Evolutionary conservation across 2,888 invertebrate species (phyloP), one percentile per base, ranked within the genome.

Genomic region (Eupithecia exiguata): DNA sequence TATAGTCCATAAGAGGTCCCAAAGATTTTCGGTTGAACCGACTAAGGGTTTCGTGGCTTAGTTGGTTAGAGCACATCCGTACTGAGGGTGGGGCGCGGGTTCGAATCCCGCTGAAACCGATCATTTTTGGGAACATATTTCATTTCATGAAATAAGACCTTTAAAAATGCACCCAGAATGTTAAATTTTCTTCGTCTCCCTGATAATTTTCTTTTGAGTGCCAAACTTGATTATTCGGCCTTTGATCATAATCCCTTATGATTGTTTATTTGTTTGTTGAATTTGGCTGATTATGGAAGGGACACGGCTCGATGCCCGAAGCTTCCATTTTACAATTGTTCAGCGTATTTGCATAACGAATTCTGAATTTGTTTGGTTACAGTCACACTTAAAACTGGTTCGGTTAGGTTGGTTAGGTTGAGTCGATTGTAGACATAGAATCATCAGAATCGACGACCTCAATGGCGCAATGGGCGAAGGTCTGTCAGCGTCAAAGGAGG

Each of bases 331-430:
- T 36, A 18, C 68, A 38, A 68, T 68, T 58, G 21, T 68, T 38
- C 36, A 58, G 58, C 10, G 21, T 46, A 68, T 68, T 68, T 68
- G 38, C 68, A 38, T 68, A 68, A 38, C 58, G 58, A 68, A 68
- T 49, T 49, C 49, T 21, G n/a, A 35, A 18, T 62, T 62, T 35
- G 35, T 62, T 62, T 62, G 62, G 35, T 2, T 62, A 7, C 16
- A 62, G 35, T 62, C 21, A 35, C 18, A 62, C 62, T 16, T 6
- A 4, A 62, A 35, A 30, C 62, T 7, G 62, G 62, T 53, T 53
- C 0, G 2, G 1, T n/a, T 9, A n/a, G n/a, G n/a, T n/a, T n/a
- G n/a, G 62, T 53, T 53, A 1, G 2, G 1, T n/a, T 9, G 43
- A 18, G 46, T 46, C 18, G 9, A n/a, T n/a, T 46, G 7, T 46